These are phyloP conservation scores for Lamellibrachia luymesi DNA, from an alignment of 1,140 invertebrate genomes.

Conservation along the genomic window DNA sequence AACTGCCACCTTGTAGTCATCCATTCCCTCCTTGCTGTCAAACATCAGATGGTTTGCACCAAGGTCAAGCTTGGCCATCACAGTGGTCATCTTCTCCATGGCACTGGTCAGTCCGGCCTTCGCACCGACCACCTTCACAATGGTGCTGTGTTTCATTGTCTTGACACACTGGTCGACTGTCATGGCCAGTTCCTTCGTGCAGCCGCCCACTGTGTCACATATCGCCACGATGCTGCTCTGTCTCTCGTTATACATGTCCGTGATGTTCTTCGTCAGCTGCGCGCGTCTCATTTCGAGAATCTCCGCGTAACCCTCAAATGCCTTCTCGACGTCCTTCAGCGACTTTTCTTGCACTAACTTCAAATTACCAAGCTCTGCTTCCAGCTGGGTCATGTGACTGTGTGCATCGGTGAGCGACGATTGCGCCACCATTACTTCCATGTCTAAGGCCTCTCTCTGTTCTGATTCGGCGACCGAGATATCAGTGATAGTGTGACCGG, in stretches of 20 bases:
- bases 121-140: background rate
- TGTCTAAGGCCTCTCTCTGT: background rate
- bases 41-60: constrained; percentile 14
- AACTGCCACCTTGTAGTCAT: background rate
- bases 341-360: background rate
- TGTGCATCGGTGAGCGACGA: background rate
- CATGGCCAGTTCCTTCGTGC: background rate
- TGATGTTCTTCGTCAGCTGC: background rate
- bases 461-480: constrained; percentile 33
- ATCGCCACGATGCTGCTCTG: background rate
- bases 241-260: background rate
- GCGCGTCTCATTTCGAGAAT: background rate
- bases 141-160: background rate
- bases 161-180: background rate
- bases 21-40: background rate
- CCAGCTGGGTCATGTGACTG: background rate
- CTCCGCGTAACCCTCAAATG: background rate
- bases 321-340: constrained; percentile 2
- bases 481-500: constrained; percentile 49
- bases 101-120: background rate
- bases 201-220: background rate
- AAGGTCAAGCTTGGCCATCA: background rate
- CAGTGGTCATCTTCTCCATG: background rate
- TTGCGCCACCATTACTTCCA: background rate
- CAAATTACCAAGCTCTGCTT: constrained; percentile 11